Conservation (phyloP, 2,113 vertebrate genomes). For the Tapirus terrestris region DNA sequence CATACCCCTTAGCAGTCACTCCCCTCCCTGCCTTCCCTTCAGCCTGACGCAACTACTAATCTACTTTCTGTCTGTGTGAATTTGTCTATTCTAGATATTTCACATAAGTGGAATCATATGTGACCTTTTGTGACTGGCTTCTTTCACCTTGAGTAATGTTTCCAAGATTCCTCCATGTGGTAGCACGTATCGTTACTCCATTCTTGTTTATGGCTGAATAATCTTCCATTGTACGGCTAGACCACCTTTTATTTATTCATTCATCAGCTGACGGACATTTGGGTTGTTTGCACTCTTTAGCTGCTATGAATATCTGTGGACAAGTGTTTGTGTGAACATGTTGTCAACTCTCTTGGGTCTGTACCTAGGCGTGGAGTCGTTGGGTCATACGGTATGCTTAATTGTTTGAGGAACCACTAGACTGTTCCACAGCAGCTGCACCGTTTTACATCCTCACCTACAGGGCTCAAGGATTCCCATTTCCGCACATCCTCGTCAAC, state of each 20-base stretch:
- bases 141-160: not conserved
- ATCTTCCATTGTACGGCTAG: accelerated
- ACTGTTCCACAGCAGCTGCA: not conserved
- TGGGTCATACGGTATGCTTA: accelerated
- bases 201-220: not conserved
- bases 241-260: no score
- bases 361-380: not conserved
- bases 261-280: accelerated
- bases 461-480: not conserved
- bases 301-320: accelerated
- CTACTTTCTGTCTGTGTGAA: not conserved
- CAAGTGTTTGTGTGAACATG: not conserved
- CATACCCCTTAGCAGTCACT: accelerated
- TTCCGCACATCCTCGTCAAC: accelerated
- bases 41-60: accelerated
- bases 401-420: accelerated
- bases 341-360: accelerated
- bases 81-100: not conserved
- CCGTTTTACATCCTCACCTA: no score
- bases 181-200: accelerated
- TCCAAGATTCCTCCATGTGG: accelerated
- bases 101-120: accelerated
- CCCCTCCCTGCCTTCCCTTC: not conserved
- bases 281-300: not conserved
- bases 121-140: not conserved